phyloP scores from a whole-genome alignment of 92 coral and sea anemone genomes.

The Actinostola sp. region DNA sequence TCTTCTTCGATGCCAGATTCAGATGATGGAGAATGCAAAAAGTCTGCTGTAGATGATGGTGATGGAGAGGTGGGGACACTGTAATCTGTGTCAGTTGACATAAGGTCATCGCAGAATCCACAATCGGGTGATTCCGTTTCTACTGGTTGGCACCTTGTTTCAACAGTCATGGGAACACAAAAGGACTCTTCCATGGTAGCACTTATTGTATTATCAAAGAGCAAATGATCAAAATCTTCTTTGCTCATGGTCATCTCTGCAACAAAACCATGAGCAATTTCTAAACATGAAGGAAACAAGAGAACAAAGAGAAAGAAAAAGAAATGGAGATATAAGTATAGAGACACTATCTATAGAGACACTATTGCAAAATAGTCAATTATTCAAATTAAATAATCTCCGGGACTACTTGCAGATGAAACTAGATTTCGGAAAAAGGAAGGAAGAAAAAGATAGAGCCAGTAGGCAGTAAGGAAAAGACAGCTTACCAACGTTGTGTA shows the following conservation, averaged over 20 bases:
- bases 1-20: conserved; percentile 84
- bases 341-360: background rate
- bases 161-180: conserved; percentile 20
- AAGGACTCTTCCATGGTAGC: conserved; percentile 15
- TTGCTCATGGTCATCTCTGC: conserved; percentile 64
- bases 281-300: conserved; percentile 14
- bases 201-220: conserved; percentile 25
- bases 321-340: background rate
- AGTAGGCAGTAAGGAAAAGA: background rate
- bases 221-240: conserved; percentile 41
- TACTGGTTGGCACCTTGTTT: background rate
- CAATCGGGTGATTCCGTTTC: conserved; percentile 5
- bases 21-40: conserved; percentile 68
- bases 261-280: conserved; percentile 44
- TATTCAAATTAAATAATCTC: background rate
- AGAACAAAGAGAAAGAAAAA: conserved; percentile 1
- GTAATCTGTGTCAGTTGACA: conserved; percentile 60
- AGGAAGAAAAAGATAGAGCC: background rate
- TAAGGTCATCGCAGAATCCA: conserved; percentile 33
- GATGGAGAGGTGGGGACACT: conserved; percentile 76
- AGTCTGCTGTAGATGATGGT: conserved; percentile 52
- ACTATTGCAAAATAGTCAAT: too few species aligned
- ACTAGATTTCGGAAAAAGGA: background rate
- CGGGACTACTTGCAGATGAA: background rate
- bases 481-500: conserved; percentile 11